phyloP scores from a whole-genome alignment of 2,797 vertebrate species.

The Macropodus opercularis region DNA sequence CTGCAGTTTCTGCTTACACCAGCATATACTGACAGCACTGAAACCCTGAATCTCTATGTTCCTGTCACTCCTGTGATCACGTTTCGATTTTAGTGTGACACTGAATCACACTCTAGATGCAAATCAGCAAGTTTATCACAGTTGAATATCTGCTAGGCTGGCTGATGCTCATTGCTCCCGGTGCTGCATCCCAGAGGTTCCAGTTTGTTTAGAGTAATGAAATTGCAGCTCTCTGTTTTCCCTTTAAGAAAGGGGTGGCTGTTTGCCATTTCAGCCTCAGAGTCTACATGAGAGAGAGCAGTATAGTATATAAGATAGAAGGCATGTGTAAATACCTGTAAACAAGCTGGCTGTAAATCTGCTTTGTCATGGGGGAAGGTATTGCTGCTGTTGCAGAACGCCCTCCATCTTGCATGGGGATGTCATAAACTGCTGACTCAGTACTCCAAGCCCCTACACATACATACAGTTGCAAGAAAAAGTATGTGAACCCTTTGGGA shows the following conservation, averaged over 20 bases:
- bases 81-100: neutral
- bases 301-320: neutral
- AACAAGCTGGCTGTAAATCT: constrained; percentile 23
- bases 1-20: neutral
- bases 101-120: neutral
- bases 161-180: too few relatives aligned
- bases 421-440: constrained; percentile 36
- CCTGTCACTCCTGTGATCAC: neutral
- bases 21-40: neutral
- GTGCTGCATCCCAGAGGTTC: neutral
- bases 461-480: too few relatives aligned
- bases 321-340: neutral
- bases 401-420: constrained; percentile 9
- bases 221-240: neutral
- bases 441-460: neutral
- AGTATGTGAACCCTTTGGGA: too few relatives aligned
- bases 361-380: constrained; percentile 25
- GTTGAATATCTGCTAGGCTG: too few relatives aligned
- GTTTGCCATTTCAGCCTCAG: neutral
- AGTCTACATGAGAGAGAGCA: neutral
- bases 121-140: neutral
- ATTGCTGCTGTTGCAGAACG: constrained; percentile 18
- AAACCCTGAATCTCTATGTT: neutral
- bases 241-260: constrained; percentile 1
- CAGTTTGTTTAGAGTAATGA: constrained; percentile 11